Base-by-base conservation (phyloP, 2,888 invertebrate genomes). In the Megamerina dolium region DNA sequence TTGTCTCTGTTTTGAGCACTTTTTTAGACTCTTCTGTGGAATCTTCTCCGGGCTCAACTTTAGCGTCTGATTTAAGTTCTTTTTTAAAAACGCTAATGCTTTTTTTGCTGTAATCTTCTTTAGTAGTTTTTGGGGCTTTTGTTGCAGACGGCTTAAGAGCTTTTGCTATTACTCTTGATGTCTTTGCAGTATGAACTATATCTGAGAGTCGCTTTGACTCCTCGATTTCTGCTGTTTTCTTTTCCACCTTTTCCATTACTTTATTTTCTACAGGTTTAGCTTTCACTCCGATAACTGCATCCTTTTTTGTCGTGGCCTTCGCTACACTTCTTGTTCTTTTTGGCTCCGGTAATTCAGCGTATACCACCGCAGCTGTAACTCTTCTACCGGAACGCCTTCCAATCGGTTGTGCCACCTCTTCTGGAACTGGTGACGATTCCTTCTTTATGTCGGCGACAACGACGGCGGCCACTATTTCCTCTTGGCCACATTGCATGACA, bases 331-430 rank as follows among this genome's bases (percentile, higher is more conserved):
- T 49, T 9, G 66, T 63, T 17, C 63, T 54, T 41, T 67, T 67
- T 1, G 58, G 51, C 32, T 61, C 60, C 4, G 61, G 59, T 10
- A 61, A 39, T 37, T 66, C 68, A 1, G 59, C 42, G 32, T 61
- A 51, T 3, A 58, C 51, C 1, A 65, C 62, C 3, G 57, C 52
- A 2, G 59, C 52, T 14, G 60, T 63, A 12, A 63, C 56, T 5
- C 66, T 58, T 19, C 69, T 54, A 3, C 65, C 60, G 1, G 68
- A 63, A 10, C 68, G 61, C 1, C 66, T 58, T 4, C 49, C 43
- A 17, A 41, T 27, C 43, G n/a, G n/a, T 8, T 23, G 6, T 8
- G 23, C 23, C 8, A 5, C 41, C 17, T 13, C 41, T 12, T 6
- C 43, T n/a, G 48, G 27, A 6, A 30, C 13, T 19, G 41, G 33